Conservation (phyloP, 2,797 vertebrate species). For the Limnodromus scolopaceus region DNA sequence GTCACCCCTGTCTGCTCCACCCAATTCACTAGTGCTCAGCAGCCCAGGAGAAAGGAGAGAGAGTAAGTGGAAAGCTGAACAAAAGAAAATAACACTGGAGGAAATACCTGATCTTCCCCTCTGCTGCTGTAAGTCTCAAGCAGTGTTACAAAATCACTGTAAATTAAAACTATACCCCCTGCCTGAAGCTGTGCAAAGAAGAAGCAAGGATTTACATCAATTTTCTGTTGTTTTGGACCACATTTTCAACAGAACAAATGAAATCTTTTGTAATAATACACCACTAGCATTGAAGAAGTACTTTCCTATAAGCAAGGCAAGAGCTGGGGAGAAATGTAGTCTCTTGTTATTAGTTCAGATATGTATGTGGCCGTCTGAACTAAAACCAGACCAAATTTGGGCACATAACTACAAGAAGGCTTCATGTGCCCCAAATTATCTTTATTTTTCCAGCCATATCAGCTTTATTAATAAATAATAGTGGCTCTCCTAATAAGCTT, state of each 20-base stretch:
- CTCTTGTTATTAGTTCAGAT: not conserved
- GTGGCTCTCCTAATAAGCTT: not conserved
- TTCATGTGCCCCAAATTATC: not conserved
- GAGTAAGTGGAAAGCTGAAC: not conserved
- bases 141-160: not conserved
- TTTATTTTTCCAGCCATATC: not conserved
- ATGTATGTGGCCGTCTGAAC: not conserved
- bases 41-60: not conserved
- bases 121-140: not conserved
- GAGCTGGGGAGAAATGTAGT: not conserved
- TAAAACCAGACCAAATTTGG: not conserved
- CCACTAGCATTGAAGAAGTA: not conserved
- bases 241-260: not conserved
- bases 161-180: not conserved
- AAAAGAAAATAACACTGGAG: not conserved
- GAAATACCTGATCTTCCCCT: not conserved
- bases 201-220: not conserved
- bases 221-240: not conserved
- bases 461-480: not conserved
- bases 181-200: not conserved
- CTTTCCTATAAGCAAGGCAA: not conserved
- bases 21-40: rapidly evolving
- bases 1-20: not conserved
- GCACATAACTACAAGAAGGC: not conserved
- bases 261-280: not conserved